A percentile compares a stretch with the other conserved stretches of the same genome.
Conservation (phyloP, 1,140 invertebrate genomes). For the Euura lappo region DNA sequence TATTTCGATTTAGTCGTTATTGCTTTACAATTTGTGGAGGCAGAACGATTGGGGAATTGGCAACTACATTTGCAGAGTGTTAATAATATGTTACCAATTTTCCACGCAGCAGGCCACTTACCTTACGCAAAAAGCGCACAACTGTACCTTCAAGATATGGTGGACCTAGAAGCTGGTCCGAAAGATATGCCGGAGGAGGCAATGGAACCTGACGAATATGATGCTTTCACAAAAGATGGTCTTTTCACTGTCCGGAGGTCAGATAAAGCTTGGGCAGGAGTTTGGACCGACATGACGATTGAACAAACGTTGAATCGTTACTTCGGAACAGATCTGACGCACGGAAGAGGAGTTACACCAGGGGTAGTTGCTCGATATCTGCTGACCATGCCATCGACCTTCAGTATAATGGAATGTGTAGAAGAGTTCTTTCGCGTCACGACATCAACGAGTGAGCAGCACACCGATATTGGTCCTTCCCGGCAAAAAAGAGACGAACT, state of each 20-base stretch:
- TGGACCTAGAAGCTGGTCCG: conserved; percentile 22
- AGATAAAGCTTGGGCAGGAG: conserved; percentile 51
- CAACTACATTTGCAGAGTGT: conserved; percentile 33
- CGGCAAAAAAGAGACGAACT: conserved; percentile 46
- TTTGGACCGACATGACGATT: conserved; percentile 50
- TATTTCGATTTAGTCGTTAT: conserved; percentile 22
- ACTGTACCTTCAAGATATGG: conserved; percentile 50
- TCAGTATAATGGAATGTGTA: conserved; percentile 31
- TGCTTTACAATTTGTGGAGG: conserved; percentile 23
- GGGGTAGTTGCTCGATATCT: conserved; percentile 26
- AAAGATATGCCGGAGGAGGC: not conserved
- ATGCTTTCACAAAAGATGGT: conserved; percentile 37
- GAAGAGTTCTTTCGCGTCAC: conserved; percentile 45
- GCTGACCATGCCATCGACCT: conserved; percentile 21
- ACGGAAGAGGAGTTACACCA: conserved; percentile 28
- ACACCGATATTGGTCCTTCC: conserved; percentile 50
- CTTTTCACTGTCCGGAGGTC: conserved; percentile 41
- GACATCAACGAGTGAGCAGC: conserved; percentile 49
- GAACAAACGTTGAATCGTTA: conserved; percentile 50
- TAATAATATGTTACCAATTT: conserved; percentile 43
- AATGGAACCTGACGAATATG: conserved; percentile 38
- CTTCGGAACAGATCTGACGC: conserved; percentile 32
- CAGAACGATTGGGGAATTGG: conserved; percentile 40
- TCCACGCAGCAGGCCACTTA: conserved; percentile 46
- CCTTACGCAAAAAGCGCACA: conserved; percentile 46